phyloP scores from a whole-genome alignment of 2,113 vertebrate species.

The Theropithecus gelada region DNA sequence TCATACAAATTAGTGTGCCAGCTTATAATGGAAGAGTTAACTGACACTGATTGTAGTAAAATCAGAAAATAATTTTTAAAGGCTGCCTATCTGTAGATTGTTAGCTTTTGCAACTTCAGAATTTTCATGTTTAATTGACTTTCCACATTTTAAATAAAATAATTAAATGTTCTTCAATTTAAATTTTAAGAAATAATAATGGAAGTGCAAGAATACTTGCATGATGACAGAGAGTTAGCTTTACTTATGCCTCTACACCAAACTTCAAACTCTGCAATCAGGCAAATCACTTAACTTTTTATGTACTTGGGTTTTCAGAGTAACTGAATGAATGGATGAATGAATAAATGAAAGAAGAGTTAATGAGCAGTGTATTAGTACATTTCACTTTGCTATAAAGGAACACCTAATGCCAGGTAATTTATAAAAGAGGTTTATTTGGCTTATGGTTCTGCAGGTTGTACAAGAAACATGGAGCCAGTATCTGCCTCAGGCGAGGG shows the following conservation, averaged over 20 bases:
- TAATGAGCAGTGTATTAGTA: neutral
- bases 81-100: neutral
- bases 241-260: neutral
- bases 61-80: neutral
- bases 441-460: no score
- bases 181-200: neutral
- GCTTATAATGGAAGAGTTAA: neutral
- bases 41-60: neutral
- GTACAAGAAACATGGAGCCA: no score
- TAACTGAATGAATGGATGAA: neutral
- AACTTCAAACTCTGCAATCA: neutral
- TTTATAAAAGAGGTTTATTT: no score
- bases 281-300: neutral
- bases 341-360: neutral
- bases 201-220: neutral
- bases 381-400: no score
- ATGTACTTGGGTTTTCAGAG: neutral
- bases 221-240: neutral
- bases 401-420: no score
- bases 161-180: neutral
- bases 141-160: neutral
- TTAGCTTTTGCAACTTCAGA: neutral
- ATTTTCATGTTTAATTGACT: neutral
- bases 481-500: no score
- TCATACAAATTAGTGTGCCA: neutral